Base-by-base conservation (phyloP, 2,888 invertebrate genomes). In the Epicampocera succincta region DNA sequence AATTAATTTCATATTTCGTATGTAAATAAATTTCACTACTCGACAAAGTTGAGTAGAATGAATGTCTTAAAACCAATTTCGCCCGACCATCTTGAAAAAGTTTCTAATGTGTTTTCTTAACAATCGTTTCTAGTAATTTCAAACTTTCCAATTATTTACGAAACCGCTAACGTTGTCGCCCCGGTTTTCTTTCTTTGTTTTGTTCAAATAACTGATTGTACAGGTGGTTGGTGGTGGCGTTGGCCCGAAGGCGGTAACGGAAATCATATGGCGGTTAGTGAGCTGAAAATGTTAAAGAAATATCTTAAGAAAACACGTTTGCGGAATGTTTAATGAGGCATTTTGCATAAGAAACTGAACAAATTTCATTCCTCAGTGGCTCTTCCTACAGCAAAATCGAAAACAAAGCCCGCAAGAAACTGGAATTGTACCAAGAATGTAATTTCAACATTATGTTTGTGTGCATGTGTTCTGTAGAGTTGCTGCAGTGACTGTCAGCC, bases 251-350 rank as follows among this genome's bases (percentile, higher is more conserved):
- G 66, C 66, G 65, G 33, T 82, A 78, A 82, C 74, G 77, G 78
- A 81, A 81, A 81, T 81, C 81, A 81, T 68, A 77, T 81, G 81
- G 29, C 19, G 60, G 65, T 21, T 50, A 50, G 48, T 50, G 50
- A 65, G 65, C 38, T 29, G 40, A 65, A 77, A 54, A 44, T 54
- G 15, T 56, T 48, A 54, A 52, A 72, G 46, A 66, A 68, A 17
- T 48, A 63, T 56, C 56, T 63, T 40, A 69, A 75, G 48, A 78
- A 78, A 82, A 82, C 82, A 78, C 82, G 82, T 82, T 82, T 78
- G 6, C 71, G 78, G 82, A 82, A 78, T 82, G 78, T 48, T 78
- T 82, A 82, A 82, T 82, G 65, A 74, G 69, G 65, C 69, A 78
- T 56, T 33, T 52, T 42, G 42, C 44, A 69, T 40, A 60, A 50